These are phyloP conservation scores for Bhutanitis thaidina DNA, from an alignment of 2,888 invertebrate genomes.

Conservation along the genomic window DNA sequence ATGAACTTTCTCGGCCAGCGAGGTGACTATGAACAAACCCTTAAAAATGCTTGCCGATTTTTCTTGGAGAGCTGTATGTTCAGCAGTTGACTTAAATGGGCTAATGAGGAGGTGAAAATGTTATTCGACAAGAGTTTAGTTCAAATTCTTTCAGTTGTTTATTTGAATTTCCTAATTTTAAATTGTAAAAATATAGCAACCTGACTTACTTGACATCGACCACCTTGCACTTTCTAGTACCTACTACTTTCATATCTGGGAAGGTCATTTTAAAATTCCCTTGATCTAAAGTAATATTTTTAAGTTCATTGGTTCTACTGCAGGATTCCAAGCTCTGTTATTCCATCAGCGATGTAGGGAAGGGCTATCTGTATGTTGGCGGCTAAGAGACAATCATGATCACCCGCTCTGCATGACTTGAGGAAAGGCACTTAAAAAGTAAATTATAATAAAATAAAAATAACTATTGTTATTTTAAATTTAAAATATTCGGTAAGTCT, in stretches of 20 bases:
- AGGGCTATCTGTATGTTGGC: neutral
- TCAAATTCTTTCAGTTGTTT: too few relatives aligned
- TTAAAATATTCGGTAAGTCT: neutral
- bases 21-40: too few relatives aligned
- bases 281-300: slow-evolving; percentile 12
- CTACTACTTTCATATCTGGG: slow-evolving; percentile 1
- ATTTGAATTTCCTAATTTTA: too few relatives aligned
- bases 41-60: too few relatives aligned
- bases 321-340: slow-evolving; percentile 7
- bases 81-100: too few relatives aligned
- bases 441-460: neutral
- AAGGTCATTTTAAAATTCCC: slow-evolving; percentile 2
- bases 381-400: slow-evolving; percentile 1
- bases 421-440: slow-evolving; percentile 2
- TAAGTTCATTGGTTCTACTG: slow-evolving; percentile 8
- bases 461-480: neutral
- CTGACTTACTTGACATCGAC: neutral
- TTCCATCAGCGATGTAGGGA: slow-evolving; percentile 14
- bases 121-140: too few relatives aligned
- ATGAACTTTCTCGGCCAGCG: too few relatives aligned
- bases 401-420: neutral
- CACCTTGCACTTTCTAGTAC: slow-evolving; percentile 6
- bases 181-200: neutral
- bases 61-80: too few relatives aligned
- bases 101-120: too few relatives aligned